Evolutionary conservation across 1,140 invertebrate species (phyloP).

Genomic region (Cherax destructor): DNA sequence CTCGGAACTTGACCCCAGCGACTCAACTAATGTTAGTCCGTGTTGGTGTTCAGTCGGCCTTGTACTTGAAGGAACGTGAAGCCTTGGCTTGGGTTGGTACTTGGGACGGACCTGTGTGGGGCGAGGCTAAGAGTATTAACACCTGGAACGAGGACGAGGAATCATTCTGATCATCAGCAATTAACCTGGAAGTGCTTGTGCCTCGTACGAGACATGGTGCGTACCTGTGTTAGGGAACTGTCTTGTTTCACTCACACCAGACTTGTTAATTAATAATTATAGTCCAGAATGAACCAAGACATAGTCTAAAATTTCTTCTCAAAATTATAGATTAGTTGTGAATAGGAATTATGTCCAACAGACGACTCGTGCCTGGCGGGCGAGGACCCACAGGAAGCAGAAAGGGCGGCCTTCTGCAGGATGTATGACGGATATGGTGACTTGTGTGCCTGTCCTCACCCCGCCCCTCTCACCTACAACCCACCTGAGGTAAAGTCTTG

Average conservation of each 20-base stretch:
- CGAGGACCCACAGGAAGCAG: neutral
- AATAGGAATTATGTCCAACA: neutral
- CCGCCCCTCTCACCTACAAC: conserved; percentile 33
- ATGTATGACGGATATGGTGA: conserved; percentile 52
- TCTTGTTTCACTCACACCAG: neutral
- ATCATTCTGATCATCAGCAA: neutral
- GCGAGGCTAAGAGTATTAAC: neutral
- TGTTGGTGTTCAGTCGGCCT: neutral
- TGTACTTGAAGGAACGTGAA: conserved; percentile 8
- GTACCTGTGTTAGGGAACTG: neutral
- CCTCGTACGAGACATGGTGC: conserved; percentile 15
- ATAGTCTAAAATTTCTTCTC: no score
- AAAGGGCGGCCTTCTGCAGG: conserved; percentile 45
- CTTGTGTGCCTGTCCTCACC: conserved; percentile 47
- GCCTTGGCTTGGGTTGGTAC: conserved; percentile 44
- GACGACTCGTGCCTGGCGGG: conserved; percentile 20
- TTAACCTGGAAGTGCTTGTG: conserved; percentile 25
- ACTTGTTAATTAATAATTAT: neutral
- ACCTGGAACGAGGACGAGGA: neutral
- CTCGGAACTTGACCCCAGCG: conserved; percentile 21
- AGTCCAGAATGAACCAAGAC: no score
- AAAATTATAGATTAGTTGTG: neutral
- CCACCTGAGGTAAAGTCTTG: conserved; percentile 33
- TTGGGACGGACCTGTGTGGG: conserved; percentile 23
- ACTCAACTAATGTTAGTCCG: neutral